A percentile compares a stretch with the other conserved stretches of the same genome.
These are phyloP conservation scores for Xiphophorus couchianus DNA, from an alignment of 2,113 vertebrate species.

Conservation along the genomic window DNA sequence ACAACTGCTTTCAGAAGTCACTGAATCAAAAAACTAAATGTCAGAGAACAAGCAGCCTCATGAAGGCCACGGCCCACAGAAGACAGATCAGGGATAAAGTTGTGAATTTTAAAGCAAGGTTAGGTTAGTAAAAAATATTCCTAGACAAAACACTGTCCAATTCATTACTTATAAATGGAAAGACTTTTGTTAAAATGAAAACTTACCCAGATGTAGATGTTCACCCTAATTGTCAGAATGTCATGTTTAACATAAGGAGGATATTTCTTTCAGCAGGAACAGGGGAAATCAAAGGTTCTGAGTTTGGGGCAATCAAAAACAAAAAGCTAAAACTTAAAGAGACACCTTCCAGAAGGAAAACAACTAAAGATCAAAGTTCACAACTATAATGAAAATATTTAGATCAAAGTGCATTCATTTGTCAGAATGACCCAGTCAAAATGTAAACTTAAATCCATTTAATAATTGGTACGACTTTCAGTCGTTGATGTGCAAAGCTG, in stretches of 20 bases:
- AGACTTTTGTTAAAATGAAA: too few relatives aligned
- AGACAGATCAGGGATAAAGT: not conserved
- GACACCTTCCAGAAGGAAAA: not conserved
- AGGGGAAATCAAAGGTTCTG: too few relatives aligned
- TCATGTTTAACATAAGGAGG: too few relatives aligned
- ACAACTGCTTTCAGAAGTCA: too few relatives aligned
- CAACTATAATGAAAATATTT: not conserved
- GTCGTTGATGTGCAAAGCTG: not conserved
- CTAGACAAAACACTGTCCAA: not conserved
- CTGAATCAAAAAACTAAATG: too few relatives aligned
- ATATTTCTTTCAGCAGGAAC: not conserved
- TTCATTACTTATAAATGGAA: not conserved
- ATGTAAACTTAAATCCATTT: not conserved
- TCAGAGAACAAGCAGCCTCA: too few relatives aligned
- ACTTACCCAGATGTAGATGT: too few relatives aligned
- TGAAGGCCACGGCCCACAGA: too few relatives aligned
- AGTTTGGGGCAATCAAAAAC: too few relatives aligned
- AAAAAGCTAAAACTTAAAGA: not conserved
- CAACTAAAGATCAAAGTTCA: not conserved
- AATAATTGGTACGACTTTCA: not conserved
- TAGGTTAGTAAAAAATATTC: not conserved
- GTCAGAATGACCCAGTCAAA: not conserved
- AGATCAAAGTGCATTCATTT: not conserved
- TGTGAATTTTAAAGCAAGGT: not conserved
- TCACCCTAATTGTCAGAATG: too few relatives aligned